Percentiles rank a stretch among this genome's conserved stretches.
Evolutionary conservation across 2,888 invertebrate species (phyloP).

Genomic region (Lasioglossum lativentre): DNA sequence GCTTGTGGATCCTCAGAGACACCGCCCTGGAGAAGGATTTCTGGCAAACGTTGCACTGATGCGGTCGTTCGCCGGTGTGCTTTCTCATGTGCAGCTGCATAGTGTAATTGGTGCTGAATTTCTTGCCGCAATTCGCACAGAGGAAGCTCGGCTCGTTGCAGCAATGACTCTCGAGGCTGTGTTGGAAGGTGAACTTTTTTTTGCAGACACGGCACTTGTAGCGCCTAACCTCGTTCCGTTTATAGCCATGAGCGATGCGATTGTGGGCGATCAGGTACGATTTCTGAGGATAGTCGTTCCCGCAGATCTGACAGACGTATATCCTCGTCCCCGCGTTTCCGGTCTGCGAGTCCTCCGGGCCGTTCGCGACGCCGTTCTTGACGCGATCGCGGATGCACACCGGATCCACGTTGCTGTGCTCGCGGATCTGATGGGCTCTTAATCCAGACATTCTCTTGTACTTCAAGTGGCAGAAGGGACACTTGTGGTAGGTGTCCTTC

Average conservation of each 20-base stretch:
- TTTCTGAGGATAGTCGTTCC: background rate
- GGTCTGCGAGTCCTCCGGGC: background rate
- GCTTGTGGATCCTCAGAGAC: constrained; percentile 72
- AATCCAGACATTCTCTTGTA: constrained; percentile 65
- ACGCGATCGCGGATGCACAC: constrained; percentile 56
- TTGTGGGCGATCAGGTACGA: constrained; percentile 1
- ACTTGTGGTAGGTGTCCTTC: constrained; percentile 62
- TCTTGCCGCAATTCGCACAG: background rate
- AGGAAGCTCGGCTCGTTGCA: background rate
- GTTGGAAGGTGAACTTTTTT: background rate
- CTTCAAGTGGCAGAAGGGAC: constrained; percentile 61
- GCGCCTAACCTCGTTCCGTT: background rate
- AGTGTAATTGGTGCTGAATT: background rate
- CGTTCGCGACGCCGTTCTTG: background rate
- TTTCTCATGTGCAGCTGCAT: background rate
- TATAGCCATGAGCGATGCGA: background rate
- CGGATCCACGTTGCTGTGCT: constrained; percentile 61
- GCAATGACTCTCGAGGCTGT: background rate
- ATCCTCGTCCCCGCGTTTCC: background rate
- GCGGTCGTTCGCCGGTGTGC: constrained; percentile 72
- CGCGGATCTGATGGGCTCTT: constrained; percentile 61
- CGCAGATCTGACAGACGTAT: background rate
- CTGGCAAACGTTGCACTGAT: constrained; percentile 74
- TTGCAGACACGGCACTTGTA: background rate
- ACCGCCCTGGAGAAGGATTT: constrained; percentile 67